These are phyloP conservation scores for Macaca nemestrina DNA, from an alignment of 2,113 vertebrate genomes.

Conservation along the genomic window DNA sequence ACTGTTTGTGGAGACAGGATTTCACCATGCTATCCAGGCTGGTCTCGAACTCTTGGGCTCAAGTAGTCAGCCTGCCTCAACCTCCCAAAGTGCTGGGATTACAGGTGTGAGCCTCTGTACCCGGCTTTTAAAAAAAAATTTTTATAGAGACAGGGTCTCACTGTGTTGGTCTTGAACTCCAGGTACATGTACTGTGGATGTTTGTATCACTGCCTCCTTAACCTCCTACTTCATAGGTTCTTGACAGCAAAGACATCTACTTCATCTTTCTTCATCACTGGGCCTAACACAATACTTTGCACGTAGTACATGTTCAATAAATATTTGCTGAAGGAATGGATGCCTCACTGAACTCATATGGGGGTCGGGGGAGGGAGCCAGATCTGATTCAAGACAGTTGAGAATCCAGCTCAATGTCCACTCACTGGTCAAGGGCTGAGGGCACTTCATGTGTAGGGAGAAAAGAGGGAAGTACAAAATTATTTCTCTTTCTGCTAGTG, in stretches of 20 bases:
- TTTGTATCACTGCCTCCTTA: background rate
- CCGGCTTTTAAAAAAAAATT: rapidly evolving
- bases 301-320: background rate
- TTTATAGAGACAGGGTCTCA: too few relatives aligned
- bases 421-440: background rate
- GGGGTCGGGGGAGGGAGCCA: background rate
- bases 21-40: too few relatives aligned
- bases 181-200: background rate
- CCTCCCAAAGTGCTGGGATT: too few relatives aligned
- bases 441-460: background rate
- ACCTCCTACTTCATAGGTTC: background rate
- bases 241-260: background rate
- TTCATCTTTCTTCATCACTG: background rate
- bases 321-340: constrained; percentile 9
- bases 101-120: too few relatives aligned
- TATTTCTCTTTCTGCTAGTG: background rate
- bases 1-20: too few relatives aligned
- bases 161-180: background rate
- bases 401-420: background rate
- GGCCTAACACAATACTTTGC: background rate
- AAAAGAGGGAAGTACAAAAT: background rate
- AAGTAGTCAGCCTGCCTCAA: too few relatives aligned
- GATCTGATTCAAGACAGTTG: background rate
- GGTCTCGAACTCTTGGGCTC: too few relatives aligned
- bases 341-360: background rate